Evolutionary conservation across 2,888 invertebrate genomes (phyloP).

Genomic region (Smittia sp.): DNA sequence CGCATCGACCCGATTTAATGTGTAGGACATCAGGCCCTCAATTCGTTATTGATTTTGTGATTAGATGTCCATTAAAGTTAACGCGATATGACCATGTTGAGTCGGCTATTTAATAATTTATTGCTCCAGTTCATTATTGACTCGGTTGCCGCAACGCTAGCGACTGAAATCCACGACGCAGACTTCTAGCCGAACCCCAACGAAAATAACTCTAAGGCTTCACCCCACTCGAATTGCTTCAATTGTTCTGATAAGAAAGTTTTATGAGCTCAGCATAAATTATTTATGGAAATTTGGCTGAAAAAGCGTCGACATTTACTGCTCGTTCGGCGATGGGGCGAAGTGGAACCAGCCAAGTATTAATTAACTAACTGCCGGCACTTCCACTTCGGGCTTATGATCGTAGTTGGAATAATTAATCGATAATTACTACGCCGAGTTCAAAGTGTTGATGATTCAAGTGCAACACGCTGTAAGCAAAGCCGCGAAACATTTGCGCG

Average conservation of each 20-base stretch:
- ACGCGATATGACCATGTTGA: too few relatives aligned
- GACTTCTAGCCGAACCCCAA: too few relatives aligned
- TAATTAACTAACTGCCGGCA: background rate
- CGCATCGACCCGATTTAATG: background rate
- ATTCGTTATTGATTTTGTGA: background rate
- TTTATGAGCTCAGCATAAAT: background rate
- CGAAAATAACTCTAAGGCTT: background rate
- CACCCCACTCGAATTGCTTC: background rate
- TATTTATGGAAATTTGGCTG: constrained; percentile 17
- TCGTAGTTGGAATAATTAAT: background rate
- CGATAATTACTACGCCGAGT: background rate
- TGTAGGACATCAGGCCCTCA: background rate
- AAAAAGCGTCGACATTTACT: constrained; percentile 10
- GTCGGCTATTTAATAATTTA: background rate
- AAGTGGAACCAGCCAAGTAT: constrained; percentile 3
- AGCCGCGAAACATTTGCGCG: background rate
- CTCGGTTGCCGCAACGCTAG: background rate
- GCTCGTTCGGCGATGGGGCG: background rate
- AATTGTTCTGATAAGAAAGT: constrained; percentile 21
- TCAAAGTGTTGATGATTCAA: too few relatives aligned
- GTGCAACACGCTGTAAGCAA: background rate
- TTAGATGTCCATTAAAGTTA: background rate
- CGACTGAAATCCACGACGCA: too few relatives aligned
- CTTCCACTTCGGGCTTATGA: too few relatives aligned
- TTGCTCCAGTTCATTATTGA: background rate